A percentile compares a stretch with the other conserved stretches of the same genome.
Evolutionary conservation across 1,140 invertebrate species (phyloP).

Genomic region (Centruroides sculpturatus): DNA sequence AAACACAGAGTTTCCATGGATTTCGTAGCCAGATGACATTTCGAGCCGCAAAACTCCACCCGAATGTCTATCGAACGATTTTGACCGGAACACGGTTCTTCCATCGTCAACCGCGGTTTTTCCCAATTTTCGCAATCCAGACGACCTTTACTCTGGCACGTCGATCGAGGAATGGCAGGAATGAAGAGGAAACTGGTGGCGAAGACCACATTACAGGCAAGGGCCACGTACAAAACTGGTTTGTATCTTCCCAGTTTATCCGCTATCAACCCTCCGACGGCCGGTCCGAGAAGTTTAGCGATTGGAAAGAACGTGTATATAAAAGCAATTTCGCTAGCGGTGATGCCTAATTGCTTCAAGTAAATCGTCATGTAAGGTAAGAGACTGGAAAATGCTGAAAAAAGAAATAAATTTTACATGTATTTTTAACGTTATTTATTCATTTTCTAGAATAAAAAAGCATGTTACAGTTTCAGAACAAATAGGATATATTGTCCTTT

Average conservation of each 20-base stretch:
- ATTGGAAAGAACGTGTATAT: conserved; percentile 68
- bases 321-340: conserved; percentile 66
- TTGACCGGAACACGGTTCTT: background rate
- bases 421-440: too few species aligned
- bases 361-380: conserved; percentile 73
- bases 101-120: background rate
- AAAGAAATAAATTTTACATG: conserved; percentile 5
- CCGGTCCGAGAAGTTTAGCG: conserved; percentile 58
- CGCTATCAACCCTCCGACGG: conserved; percentile 57
- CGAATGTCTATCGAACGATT: background rate
- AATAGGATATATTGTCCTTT: too few species aligned
- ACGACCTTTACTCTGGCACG: background rate
- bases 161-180: conserved; percentile 1
- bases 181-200: conserved; percentile 47
- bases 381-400: conserved; percentile 52
- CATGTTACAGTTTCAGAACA: too few species aligned
- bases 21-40: too few species aligned
- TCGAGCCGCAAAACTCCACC: too few species aligned
- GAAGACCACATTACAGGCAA: conserved; percentile 51
- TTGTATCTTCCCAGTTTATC: conserved; percentile 69
- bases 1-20: too few species aligned
- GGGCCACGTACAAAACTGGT: conserved; percentile 41
- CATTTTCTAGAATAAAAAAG: too few species aligned
- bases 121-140: too few species aligned
- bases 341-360: conserved; percentile 67